A percentile compares a stretch with the other conserved stretches of the same genome.
Conservation (phyloP, 2,113 vertebrate genomes). For the Hyperopisus bebe region DNA sequence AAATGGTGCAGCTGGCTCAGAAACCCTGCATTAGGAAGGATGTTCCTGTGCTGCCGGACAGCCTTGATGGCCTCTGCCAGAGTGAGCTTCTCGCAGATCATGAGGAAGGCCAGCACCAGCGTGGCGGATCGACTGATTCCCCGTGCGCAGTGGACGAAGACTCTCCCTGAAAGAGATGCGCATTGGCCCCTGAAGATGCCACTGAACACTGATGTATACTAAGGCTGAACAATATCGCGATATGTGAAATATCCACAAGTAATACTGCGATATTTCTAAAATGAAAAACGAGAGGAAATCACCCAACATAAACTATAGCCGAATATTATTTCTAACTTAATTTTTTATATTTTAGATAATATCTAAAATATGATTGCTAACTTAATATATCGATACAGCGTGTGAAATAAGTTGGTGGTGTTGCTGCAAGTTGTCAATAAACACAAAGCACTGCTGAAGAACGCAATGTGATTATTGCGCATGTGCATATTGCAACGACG, state of each 20-base stretch:
- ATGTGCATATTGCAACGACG: background rate
- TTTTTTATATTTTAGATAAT: too few species aligned
- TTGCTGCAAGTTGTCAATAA: background rate
- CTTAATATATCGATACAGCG: background rate
- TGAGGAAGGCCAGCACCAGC: slow-evolving; percentile 59
- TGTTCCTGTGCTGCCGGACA: slow-evolving; percentile 49
- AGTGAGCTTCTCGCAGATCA: slow-evolving; percentile 53
- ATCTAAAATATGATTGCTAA: too few species aligned
- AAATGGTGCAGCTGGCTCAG: slow-evolving; percentile 56
- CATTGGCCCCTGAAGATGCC: background rate
- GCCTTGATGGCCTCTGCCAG: slow-evolving; percentile 46
- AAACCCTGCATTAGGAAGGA: slow-evolving; percentile 61
- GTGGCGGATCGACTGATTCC: slow-evolving; percentile 62
- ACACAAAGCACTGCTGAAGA: background rate
- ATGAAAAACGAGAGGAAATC: background rate
- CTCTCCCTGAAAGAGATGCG: slow-evolving; percentile 47
- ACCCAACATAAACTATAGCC: background rate
- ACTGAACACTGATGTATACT: background rate
- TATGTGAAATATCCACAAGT: background rate
- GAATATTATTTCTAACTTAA: too few species aligned
- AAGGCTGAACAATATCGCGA: background rate
- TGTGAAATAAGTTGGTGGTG: background rate
- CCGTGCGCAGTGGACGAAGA: slow-evolving; percentile 62
- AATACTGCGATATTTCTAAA: background rate
- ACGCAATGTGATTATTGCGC: background rate